A percentile compares a stretch with the other conserved stretches of the same genome.
phyloP scores from a whole-genome alignment of 1,140 invertebrate genomes.

The Chelonus insularis region DNA sequence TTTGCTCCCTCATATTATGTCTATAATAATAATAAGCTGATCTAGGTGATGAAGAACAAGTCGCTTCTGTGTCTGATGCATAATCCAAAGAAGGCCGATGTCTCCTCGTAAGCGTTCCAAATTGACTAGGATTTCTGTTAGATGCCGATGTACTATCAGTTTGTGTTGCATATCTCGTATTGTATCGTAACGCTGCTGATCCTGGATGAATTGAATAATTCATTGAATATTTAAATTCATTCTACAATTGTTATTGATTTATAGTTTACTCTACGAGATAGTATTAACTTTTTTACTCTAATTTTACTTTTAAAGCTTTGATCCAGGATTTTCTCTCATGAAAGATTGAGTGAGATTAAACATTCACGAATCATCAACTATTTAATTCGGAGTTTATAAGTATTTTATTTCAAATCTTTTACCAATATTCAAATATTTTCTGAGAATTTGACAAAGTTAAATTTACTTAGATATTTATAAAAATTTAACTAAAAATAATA shows the following conservation, averaged over 20 bases:
- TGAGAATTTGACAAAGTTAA: too few species aligned
- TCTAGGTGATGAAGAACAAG: constrained; percentile 69
- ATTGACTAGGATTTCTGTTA: constrained; percentile 51
- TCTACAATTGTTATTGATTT: too few species aligned
- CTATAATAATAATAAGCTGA: constrained; percentile 79
- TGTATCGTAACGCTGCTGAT: constrained; percentile 60
- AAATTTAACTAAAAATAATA: too few species aligned
- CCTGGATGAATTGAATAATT: constrained; percentile 48
- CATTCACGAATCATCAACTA: neutral
- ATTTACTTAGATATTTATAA: too few species aligned
- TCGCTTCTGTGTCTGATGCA: constrained; percentile 92
- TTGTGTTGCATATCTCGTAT: constrained; percentile 63
- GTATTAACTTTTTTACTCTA: too few species aligned
- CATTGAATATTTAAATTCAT: too few species aligned
- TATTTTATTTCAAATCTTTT: too few species aligned
- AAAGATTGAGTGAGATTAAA: too few species aligned
- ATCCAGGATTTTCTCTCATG: too few species aligned
- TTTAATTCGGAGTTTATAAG: neutral
- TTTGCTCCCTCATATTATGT: constrained; percentile 57
- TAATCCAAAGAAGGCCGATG: constrained; percentile 81
- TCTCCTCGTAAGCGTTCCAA: constrained; percentile 66
- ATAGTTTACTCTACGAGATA: too few species aligned
- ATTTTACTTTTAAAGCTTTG: too few species aligned
- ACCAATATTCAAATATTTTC: too few species aligned
- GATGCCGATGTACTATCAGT: constrained; percentile 58